Evolutionary conservation across 1,140 invertebrate genomes (phyloP).

Genomic region (Hycleus phaleratus): DNA sequence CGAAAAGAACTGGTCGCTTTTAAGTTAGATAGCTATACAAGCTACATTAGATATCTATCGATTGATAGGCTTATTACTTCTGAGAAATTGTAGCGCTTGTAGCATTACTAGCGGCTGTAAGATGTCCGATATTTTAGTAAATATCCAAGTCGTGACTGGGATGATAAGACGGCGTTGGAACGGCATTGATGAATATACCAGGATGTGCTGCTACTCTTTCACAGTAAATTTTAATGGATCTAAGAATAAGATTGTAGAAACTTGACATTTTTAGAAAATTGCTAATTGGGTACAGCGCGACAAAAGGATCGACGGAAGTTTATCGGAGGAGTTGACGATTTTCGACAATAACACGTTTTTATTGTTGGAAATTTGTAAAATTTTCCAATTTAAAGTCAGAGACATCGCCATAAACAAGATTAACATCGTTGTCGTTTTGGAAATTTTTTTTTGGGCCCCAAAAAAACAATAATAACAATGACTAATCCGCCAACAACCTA

Average conservation of each 20-base stretch:
- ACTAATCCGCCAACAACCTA: conserved; percentile 2
- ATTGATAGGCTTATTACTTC: conserved; percentile 15
- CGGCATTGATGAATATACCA: too few species aligned
- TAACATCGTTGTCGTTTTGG: too few species aligned
- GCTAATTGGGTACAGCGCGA: too few species aligned
- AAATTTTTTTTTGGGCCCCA: too few species aligned
- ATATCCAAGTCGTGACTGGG: conserved; percentile 16
- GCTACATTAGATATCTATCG: conserved; percentile 10
- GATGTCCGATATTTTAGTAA: conserved; percentile 16
- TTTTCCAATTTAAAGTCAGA: too few species aligned
- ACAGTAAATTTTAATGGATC: neutral
- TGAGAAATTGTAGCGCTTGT: conserved; percentile 1
- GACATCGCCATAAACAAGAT: too few species aligned
- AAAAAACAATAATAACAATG: neutral
- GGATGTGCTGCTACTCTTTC: too few species aligned
- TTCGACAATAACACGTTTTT: too few species aligned
- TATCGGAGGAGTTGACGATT: too few species aligned
- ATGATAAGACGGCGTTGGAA: neutral
- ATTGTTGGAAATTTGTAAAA: too few species aligned
- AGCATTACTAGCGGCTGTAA: conserved; percentile 1
- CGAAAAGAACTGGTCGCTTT: neutral
- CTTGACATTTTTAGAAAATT: neutral
- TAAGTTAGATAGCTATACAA: too few species aligned
- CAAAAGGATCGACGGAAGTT: too few species aligned
- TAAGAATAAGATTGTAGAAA: neutral